phyloP scores from a whole-genome alignment of 2,113 vertebrate species.

The Plectropomus leopardus region DNA sequence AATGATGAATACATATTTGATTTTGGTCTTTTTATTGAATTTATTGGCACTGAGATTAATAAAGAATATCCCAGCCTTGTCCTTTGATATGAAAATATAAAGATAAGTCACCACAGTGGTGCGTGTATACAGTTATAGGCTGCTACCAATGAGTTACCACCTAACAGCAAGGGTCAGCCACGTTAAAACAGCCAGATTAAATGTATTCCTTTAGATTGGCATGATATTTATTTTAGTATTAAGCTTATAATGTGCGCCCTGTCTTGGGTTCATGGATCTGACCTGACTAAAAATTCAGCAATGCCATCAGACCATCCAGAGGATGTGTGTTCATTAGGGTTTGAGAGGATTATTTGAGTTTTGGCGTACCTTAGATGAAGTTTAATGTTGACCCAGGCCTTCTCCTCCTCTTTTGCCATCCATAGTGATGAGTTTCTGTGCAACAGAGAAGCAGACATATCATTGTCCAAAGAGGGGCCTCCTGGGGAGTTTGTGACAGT shows the following conservation, averaged over 20 bases:
- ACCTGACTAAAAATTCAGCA: slow-evolving; percentile 26
- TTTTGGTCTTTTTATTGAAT: background rate
- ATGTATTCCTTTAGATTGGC: background rate
- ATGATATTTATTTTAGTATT: slow-evolving; percentile 28
- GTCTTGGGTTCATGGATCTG: slow-evolving; percentile 15
- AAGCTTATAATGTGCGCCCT: background rate
- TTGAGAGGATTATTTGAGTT: slow-evolving; percentile 17
- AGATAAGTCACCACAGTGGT: background rate
- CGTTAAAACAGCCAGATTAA: background rate
- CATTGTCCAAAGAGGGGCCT: background rate
- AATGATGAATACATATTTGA: background rate
- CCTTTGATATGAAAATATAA: background rate
- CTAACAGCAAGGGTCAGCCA: background rate
- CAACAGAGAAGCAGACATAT: background rate
- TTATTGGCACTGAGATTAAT: background rate
- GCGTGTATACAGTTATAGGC: background rate
- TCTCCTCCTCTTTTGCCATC: too few species aligned
- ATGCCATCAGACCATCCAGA: background rate
- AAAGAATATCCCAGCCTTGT: background rate
- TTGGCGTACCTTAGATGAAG: background rate
- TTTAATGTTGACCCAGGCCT: background rate
- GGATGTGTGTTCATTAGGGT: background rate
- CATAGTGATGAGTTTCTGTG: too few species aligned
- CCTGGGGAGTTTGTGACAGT: background rate
- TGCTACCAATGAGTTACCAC: background rate